These are phyloP conservation scores for Neodiprion pinetum DNA, from an alignment of 1,140 invertebrate genomes.

Conservation along the genomic window DNA sequence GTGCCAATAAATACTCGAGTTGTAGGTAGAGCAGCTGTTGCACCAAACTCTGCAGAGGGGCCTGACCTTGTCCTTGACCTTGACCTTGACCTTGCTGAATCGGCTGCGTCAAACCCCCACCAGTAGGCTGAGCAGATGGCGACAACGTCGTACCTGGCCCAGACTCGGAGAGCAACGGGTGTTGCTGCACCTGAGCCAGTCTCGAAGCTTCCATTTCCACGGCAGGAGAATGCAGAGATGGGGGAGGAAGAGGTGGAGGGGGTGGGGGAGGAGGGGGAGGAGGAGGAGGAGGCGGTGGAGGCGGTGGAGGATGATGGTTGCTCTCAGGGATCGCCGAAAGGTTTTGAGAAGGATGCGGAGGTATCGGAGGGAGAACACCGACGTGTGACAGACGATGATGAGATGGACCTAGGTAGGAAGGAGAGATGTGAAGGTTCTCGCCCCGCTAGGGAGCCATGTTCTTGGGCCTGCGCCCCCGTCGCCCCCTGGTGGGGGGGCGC, in stretches of 20 bases:
- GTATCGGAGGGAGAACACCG: conserved; percentile 45
- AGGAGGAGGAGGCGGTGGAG: conserved; percentile 16
- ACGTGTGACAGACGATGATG: conserved; percentile 35
- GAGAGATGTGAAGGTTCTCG: conserved; percentile 58
- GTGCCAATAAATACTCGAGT: conserved; percentile 53
- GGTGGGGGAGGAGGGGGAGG: conserved; percentile 23
- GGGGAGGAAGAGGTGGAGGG: conserved; percentile 29
- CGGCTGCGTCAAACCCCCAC: conserved; percentile 47
- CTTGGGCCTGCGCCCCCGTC: conserved; percentile 64
- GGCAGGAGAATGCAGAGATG: conserved; percentile 31
- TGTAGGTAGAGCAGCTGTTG: conserved; percentile 54
- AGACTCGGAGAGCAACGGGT: conserved; percentile 37
- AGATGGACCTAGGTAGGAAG: conserved; percentile 48
- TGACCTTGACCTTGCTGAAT: conserved; percentile 43
- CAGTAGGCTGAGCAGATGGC: conserved; percentile 43
- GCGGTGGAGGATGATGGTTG: conserved; percentile 30
- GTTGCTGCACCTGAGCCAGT: conserved; percentile 40
- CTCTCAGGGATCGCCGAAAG: conserved; percentile 27
- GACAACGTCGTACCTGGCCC: conserved; percentile 29
- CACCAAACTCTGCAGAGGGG: conserved; percentile 56
- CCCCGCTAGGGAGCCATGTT: conserved; percentile 63
- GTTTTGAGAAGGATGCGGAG: conserved; percentile 32
- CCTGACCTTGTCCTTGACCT: conserved; percentile 42
- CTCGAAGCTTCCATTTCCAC: conserved; percentile 43
- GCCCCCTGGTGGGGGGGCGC: conserved; percentile 62